Percentiles rank a stretch among this genome's conserved stretches.
These are phyloP conservation scores for Rhorus exstirpatorius DNA, from an alignment of 2,888 invertebrate genomes.

Conservation along the genomic window DNA sequence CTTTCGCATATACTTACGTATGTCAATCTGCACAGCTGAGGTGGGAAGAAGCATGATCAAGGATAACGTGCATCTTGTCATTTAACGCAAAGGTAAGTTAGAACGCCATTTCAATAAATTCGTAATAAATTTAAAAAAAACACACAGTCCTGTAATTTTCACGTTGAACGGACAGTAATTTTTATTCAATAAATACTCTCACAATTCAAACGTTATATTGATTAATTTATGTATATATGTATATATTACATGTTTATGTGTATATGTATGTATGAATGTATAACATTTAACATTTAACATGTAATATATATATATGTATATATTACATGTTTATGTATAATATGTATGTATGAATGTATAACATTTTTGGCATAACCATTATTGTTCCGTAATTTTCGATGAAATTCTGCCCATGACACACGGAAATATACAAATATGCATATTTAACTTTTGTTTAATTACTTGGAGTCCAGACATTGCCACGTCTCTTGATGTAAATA, in stretches of 20 bases:
- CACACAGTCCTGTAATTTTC: neutral
- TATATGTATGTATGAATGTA: conserved; percentile 9
- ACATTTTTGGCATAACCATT: conserved; percentile 44
- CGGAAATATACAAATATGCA: conserved; percentile 21
- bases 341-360: no score
- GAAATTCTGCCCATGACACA: conserved; percentile 21
- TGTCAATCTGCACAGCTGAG: no score
- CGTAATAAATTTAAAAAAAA: no score
- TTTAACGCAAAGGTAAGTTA: no score
- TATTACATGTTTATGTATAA: no score
- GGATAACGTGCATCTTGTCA: no score
- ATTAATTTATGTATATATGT: no score
- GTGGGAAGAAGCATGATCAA: no score
- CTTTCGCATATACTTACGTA: no score
- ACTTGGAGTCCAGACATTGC: neutral
- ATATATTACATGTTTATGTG: no score
- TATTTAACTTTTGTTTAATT: conserved; percentile 16
- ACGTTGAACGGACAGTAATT: conserved; percentile 51
- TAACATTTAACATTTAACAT: conserved; percentile 38
- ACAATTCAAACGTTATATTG: conserved; percentile 53
- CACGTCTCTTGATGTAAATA: neutral
- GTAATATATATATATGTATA: conserved; percentile 26
- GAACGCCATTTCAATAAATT: no score
- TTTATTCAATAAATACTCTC: conserved; percentile 61
- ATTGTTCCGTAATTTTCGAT: conserved; percentile 22